Base-by-base conservation (phyloP, 2,113 vertebrate genomes). In the Callospermophilus lateralis region DNA sequence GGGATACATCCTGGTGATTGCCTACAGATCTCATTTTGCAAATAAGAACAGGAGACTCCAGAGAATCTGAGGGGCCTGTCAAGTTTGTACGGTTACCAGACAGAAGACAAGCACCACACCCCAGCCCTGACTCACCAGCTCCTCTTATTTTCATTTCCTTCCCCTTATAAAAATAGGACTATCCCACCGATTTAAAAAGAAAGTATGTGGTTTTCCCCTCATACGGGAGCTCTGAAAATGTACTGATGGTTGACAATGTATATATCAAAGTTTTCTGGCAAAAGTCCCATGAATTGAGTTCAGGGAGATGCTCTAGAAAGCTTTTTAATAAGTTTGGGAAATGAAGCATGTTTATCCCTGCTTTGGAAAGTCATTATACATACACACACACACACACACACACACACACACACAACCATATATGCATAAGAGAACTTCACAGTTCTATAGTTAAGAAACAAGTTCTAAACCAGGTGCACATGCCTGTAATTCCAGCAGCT, bases 81-180 rank as follows among this genome's bases (percentile, higher is more conserved):
- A 84, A 67, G n/a, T 63, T 93, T 51, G 37, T 0, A 0, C 19
- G 32, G 34, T 68, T 53, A 58, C 74, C 84, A 83, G 28, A 83
- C 17, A 65, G 39, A 83, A 84, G 37, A 30, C 19, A 0, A 1
- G 58, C 24, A 68, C 53, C 39, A 39, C 65, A 42, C 20, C 39
- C 53, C n/a, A 11, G 0, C 4, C 8, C 70, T 95, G 65, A 89
- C 67, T 93, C 94, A 76, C 30, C 42, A 55, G 7, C 26, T 70
- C 16, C 51, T 93, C 42, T 24, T 67, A 9, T 79, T 79, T 58
- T n/a, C 72, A 93, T 39, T 93, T 88, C 65, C 58, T 81, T 89
- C 45, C 28, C 53, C 28, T 78, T 39, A 55, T 55, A 63, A 87
- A 93, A 65, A 70, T 22, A 77, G 30, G 7, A 61, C 61, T 53